phyloP scores from a whole-genome alignment of 35 echinoderm and acorn worm genomes.

The Holothuria glaberrima region DNA sequence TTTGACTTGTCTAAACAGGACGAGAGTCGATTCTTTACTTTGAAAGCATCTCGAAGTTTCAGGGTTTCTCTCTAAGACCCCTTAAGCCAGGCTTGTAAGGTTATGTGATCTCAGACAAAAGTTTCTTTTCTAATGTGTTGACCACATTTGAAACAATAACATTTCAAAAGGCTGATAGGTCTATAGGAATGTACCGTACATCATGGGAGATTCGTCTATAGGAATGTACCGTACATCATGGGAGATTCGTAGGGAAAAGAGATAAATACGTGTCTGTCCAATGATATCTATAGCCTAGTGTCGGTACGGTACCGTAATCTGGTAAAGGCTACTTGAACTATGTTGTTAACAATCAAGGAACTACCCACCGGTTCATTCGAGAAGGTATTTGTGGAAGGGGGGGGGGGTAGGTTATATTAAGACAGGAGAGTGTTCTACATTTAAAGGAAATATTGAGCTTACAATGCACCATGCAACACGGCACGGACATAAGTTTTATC shows the following conservation, averaged over 20 bases:
- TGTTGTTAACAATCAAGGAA: neutral
- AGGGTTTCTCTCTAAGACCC: neutral
- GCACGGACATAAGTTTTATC: too few relatives aligned
- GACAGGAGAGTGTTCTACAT: too few relatives aligned
- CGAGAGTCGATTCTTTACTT: constrained; percentile 7
- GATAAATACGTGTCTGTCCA: neutral
- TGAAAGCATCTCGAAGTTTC: constrained; percentile 1
- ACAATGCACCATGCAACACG: too few relatives aligned
- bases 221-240: neutral
- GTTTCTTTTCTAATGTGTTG: neutral
- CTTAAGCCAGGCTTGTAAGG: constrained; percentile 20
- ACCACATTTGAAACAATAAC: neutral
- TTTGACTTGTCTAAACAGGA: constrained; percentile 24
- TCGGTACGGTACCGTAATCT: too few relatives aligned
- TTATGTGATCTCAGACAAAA: neutral
- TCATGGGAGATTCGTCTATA: neutral
- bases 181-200: neutral
- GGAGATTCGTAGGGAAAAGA: neutral
- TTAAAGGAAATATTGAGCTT: too few relatives aligned
- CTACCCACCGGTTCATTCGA: neutral
- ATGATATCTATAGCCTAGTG: too few relatives aligned
- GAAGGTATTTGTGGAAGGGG: too few relatives aligned
- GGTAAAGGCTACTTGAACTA: neutral
- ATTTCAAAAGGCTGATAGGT: too few relatives aligned
- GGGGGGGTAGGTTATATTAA: too few relatives aligned